These are phyloP conservation scores for Polypterus senegalus DNA, from an alignment of 2,113 vertebrate genomes.

Conservation along the genomic window DNA sequence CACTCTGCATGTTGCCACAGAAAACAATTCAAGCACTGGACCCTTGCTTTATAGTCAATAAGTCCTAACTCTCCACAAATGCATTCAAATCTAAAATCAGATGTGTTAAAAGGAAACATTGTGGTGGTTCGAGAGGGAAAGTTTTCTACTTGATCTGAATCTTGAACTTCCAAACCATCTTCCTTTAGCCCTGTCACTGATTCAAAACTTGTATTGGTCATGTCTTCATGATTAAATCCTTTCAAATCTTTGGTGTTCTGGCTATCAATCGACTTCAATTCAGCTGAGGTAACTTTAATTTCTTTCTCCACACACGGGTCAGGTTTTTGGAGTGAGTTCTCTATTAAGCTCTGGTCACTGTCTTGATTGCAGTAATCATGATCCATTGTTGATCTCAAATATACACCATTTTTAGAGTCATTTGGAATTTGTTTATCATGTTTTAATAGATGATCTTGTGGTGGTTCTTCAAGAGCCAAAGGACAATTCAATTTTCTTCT, in stretches of 20 bases:
- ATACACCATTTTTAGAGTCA: conserved; percentile 21
- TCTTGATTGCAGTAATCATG: conserved; percentile 8
- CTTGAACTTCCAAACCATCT: conserved; percentile 4
- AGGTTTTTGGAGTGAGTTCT: neutral
- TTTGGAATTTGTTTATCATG: conserved; percentile 29
- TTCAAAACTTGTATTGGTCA: conserved; percentile 17
- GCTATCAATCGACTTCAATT: too few relatives aligned
- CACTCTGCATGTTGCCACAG: conserved; percentile 93
- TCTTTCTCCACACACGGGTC: too few relatives aligned
- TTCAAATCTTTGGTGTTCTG: too few relatives aligned
- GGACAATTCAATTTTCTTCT: conserved; percentile 41
- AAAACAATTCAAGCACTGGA: conserved; percentile 88
- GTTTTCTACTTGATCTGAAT: conserved; percentile 18
- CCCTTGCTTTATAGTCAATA: conserved; percentile 76
- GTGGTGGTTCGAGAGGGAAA: conserved; percentile 31
- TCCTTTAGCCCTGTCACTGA: conserved; percentile 20
- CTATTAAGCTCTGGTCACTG: conserved; percentile 2
- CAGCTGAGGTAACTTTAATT: too few relatives aligned
- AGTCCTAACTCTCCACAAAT: conserved; percentile 85
- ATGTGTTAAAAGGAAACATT: conserved; percentile 57
- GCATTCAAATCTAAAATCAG: conserved; percentile 85
- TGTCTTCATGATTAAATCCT: neutral
- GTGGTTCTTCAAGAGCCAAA: conserved; percentile 38
- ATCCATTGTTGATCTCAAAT: conserved; percentile 4
- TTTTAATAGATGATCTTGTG: conserved; percentile 17